Conservation (phyloP, 2,888 invertebrate genomes). For the Tuta absoluta region DNA sequence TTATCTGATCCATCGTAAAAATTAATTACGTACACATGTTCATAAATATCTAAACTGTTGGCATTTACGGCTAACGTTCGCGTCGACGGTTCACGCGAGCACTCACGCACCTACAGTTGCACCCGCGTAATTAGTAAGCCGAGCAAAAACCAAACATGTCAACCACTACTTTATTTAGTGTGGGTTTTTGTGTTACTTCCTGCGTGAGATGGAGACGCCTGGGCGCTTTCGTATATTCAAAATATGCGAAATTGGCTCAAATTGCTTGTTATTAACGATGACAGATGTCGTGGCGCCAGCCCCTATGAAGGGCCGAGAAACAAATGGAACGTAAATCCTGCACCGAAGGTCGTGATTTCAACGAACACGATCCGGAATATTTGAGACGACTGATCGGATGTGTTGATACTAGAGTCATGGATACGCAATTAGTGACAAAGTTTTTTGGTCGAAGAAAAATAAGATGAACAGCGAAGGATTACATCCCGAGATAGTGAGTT, state of each 20-base stretch:
- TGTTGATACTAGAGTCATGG: slow-evolving; percentile 74
- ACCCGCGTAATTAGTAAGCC: slow-evolving; percentile 63
- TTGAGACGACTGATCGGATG: slow-evolving; percentile 65
- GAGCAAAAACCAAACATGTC: slow-evolving; percentile 72
- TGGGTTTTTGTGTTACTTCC: slow-evolving; percentile 75
- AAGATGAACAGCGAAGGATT: slow-evolving; percentile 45
- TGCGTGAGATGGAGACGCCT: slow-evolving; percentile 71
- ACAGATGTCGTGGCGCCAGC: slow-evolving; percentile 79
- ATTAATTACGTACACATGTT: slow-evolving; percentile 81
- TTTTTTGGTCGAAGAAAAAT: slow-evolving; percentile 50
- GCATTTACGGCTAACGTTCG: slow-evolving; percentile 71
- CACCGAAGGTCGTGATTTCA: slow-evolving; percentile 39
- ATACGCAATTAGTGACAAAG: slow-evolving; percentile 74
- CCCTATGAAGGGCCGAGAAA: slow-evolving; percentile 35
- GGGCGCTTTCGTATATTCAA: slow-evolving; percentile 70
- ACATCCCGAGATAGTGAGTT: slow-evolving; percentile 34
- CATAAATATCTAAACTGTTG: slow-evolving; percentile 78
- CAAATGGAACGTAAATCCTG: slow-evolving; percentile 43
- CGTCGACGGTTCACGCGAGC: slow-evolving; percentile 61
- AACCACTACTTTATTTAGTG: slow-evolving; percentile 75
- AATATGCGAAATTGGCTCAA: slow-evolving; percentile 80
- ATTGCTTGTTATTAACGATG: slow-evolving; percentile 81
- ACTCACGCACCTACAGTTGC: slow-evolving; percentile 59
- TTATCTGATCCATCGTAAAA: slow-evolving; percentile 79
- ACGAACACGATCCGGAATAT: slow-evolving; percentile 41